Evolutionary conservation across 2,888 invertebrate species (phyloP), one percentile per base, ranked within the genome.

Genomic region (Dolichopus griseipennis): DNA sequence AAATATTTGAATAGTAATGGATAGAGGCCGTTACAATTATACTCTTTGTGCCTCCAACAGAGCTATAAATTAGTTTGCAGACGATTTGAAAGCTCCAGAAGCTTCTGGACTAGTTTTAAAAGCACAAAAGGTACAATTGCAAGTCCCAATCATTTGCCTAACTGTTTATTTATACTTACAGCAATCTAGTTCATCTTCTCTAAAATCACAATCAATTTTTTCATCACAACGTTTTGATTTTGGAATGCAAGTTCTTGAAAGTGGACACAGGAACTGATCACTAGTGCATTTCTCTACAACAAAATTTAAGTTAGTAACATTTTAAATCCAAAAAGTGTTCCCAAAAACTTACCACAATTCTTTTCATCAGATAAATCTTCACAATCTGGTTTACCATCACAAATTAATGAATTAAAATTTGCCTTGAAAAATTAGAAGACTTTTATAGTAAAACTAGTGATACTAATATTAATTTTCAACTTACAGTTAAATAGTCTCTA

Each of bases 181-280:
- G 77, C 93, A 93, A 77, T 91, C 87, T 66, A 84, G 76, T 83
- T 93, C 93, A 76, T 93, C 93, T 81, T 92, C 92, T 34, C 85
- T 85, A 72, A 85, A 79, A 21, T 82, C 82, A 76, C 93, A 93
- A 72, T 93, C 88, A 1, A 80, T 73, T 64, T 76, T 78, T 37
- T 84, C 85, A 78, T 93, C 86, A 75, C 93, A 93, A 21, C 85
- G 84, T 71, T 85, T 83, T 62, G 81, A 76, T 12, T 79, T 75
- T 1, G 87, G 82, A 68, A 93, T 79, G 75, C 93, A 93, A 41
- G 78, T 81, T 75, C 85, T 84, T 75, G 89, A 90, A 67, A 82
- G 77, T 63, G 83, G 83, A 74, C 92, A 93, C 18, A 85, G 79
- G 75, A 86, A 91, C 73, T 88, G 83, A 41, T 84, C 78, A 21